A percentile compares a stretch with the other conserved stretches of the same genome.
These are phyloP conservation scores for Spea hammondii DNA, from an alignment of 2,797 vertebrate species.

Conservation along the genomic window DNA sequence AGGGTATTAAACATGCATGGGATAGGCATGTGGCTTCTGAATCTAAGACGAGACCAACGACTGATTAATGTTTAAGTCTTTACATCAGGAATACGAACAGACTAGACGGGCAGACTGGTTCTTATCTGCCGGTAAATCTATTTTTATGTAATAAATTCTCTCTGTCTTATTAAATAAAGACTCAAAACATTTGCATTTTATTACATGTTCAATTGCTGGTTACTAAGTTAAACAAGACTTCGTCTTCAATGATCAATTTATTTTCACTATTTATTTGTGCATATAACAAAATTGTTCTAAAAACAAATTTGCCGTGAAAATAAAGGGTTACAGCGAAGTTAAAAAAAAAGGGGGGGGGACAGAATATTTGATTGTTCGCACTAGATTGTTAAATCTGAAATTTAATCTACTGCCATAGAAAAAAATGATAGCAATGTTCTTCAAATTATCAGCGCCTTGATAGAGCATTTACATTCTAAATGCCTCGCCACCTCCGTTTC, in stretches of 20 bases:
- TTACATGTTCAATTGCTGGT: conserved; percentile 15
- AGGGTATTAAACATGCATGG: too few relatives aligned
- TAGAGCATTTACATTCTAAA: conserved; percentile 65
- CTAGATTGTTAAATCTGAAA: conserved; percentile 54
- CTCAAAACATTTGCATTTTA: conserved; percentile 21
- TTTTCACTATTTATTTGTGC: conserved; percentile 41
- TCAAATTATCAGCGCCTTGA: conserved; percentile 65
- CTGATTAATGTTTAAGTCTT: too few relatives aligned
- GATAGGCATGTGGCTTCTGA: too few relatives aligned
- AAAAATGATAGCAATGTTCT: conserved; percentile 63
- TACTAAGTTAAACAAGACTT: conserved; percentile 29
- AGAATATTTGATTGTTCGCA: conserved; percentile 45
- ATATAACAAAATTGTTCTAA: conserved; percentile 9
- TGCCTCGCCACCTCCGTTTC: conserved; percentile 61
- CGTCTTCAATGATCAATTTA: conserved; percentile 35
- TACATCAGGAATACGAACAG: too few relatives aligned
- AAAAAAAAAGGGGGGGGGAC: conserved; percentile 13
- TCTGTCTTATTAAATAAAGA: not conserved
- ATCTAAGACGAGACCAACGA: too few relatives aligned
- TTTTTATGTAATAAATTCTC: not conserved
- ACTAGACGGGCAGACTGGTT: too few relatives aligned
- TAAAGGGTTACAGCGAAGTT: conserved; percentile 41
- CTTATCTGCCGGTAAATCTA: too few relatives aligned
- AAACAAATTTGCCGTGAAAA: conserved; percentile 40
- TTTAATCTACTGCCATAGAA: conserved; percentile 66